A percentile compares a stretch with the other conserved stretches of the same genome.
These are phyloP conservation scores for Loris lydekkerianus DNA, from an alignment of 2,797 vertebrate genomes.

Conservation along the genomic window DNA sequence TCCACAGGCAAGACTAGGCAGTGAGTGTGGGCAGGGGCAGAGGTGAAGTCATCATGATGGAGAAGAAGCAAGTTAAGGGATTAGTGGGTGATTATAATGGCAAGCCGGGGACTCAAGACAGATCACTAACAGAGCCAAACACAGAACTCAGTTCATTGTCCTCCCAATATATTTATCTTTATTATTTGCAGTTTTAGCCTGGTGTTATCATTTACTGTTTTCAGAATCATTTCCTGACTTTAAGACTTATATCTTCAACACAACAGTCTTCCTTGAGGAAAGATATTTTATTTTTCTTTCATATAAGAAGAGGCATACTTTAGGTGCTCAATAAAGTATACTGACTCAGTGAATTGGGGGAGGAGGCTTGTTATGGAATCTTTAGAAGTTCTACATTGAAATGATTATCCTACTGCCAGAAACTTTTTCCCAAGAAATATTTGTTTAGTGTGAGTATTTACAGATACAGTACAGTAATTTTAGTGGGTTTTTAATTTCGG, in stretches of 20 bases:
- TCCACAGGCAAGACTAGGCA: neutral
- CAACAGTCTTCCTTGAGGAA: neutral
- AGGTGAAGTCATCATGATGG: neutral
- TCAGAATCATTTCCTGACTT: neutral
- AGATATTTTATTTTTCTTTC: neutral
- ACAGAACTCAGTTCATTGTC: neutral
- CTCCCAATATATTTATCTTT: neutral
- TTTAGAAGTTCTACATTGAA: slow-evolving; percentile 68
- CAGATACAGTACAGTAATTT: slow-evolving; percentile 82
- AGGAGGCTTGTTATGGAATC: no score
- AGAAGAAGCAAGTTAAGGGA: neutral
- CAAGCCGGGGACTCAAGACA: neutral
- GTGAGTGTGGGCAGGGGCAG: fast-evolving
- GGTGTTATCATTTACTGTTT: neutral
- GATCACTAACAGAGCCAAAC: neutral
- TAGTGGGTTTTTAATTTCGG: slow-evolving; percentile 81
- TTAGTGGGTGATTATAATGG: neutral
- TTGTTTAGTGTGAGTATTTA: slow-evolving; percentile 80
- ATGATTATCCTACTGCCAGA: slow-evolving; percentile 45
- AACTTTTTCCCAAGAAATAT: slow-evolving; percentile 76
- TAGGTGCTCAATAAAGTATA: neutral
- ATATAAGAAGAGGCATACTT: neutral
- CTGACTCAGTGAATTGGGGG: neutral
- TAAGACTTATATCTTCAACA: slow-evolving; percentile 32
- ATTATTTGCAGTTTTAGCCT: slow-evolving; percentile 15